Evolutionary conservation across 2,797 vertebrate species (phyloP).

Genomic region (Chrosomus eos): DNA sequence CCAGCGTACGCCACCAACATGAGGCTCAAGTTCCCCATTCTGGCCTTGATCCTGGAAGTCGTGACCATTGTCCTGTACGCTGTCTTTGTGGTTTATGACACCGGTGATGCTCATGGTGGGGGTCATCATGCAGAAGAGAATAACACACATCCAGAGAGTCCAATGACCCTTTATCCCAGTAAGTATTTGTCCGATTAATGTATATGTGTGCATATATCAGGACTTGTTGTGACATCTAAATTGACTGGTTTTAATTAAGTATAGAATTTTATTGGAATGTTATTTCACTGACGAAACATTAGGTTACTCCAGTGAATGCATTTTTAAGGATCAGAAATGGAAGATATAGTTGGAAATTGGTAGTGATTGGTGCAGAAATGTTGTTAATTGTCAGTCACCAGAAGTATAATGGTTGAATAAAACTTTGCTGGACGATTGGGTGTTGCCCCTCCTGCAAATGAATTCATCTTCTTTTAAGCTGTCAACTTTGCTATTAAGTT

Average conservation of each 20-base stretch:
- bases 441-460: not conserved
- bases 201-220: not conserved
- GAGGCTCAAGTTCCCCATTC: slow-evolving; percentile 87
- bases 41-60: slow-evolving; percentile 85
- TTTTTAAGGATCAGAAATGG: not conserved
- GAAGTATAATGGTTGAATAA: not conserved
- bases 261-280: not conserved
- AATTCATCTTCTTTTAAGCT: not conserved
- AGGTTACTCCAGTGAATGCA: not conserved
- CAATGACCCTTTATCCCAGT: slow-evolving; percentile 84
- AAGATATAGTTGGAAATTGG: not conserved
- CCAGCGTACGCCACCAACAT: slow-evolving; percentile 86
- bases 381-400: not conserved
- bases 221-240: not conserved
- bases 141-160: not conserved
- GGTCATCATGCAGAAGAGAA: not conserved
- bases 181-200: slow-evolving; percentile 74
- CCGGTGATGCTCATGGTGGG: slow-evolving; percentile 49
- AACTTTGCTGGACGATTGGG: not conserved
- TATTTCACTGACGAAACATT: not conserved
- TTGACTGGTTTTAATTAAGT: not conserved
- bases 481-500: not conserved
- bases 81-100: slow-evolving; percentile 82
- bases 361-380: not conserved
- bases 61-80: slow-evolving; percentile 86